These are phyloP conservation scores for Folsomia manolachei DNA, from an alignment of 2,888 invertebrate genomes.

Conservation along the genomic window DNA sequence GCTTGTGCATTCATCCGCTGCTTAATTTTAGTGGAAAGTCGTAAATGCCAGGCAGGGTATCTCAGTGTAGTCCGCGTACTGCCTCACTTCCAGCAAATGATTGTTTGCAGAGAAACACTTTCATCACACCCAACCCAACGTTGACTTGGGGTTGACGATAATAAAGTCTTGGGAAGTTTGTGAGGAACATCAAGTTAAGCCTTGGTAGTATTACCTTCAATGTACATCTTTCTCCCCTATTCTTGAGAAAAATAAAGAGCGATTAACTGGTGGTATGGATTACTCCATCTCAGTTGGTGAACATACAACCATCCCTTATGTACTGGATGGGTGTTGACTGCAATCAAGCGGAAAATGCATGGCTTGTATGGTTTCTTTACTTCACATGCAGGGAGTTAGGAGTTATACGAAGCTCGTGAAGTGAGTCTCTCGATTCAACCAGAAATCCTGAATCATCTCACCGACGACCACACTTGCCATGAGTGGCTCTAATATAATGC, in stretches of 20 bases:
- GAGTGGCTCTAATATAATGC: neutral
- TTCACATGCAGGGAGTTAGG: no score
- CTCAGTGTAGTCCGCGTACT: no score
- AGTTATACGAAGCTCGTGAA: no score
- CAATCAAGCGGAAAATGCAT: conserved; percentile 35
- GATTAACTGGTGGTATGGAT: conserved; percentile 1
- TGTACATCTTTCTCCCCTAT: neutral
- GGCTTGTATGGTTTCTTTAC: conserved; percentile 4
- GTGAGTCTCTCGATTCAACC: no score
- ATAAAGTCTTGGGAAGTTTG: neutral
- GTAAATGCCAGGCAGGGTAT: no score
- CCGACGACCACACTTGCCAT: neutral
- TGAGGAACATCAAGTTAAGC: neutral
- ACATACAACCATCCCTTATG: neutral
- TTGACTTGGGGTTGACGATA: neutral
- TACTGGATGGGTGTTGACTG: conserved; percentile 30
- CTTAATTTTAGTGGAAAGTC: neutral
- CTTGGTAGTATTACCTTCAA: neutral
- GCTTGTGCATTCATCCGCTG: no score
- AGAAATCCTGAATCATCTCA: conserved; percentile 1
- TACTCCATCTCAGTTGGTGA: neutral
- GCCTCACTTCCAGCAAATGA: neutral
- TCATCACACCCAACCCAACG: neutral
- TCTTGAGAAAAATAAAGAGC: neutral
- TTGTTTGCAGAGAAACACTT: neutral